These are phyloP conservation scores for Epizoanthus stellaris DNA, from an alignment of 92 coral and sea anemone species.

Conservation along the genomic window DNA sequence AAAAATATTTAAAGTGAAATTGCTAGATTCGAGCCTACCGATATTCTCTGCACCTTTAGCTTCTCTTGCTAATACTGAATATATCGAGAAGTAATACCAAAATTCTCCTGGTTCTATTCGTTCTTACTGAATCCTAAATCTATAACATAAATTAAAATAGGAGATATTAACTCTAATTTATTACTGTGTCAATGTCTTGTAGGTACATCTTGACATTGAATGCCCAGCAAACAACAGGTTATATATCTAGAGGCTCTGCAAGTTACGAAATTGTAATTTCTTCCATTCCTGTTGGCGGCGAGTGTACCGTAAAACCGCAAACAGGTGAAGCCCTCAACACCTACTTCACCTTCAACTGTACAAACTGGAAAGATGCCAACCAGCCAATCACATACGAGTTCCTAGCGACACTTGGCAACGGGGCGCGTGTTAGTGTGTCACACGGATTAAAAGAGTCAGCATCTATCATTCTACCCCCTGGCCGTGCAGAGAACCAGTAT, in stretches of 20 bases:
- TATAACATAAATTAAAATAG: too few species aligned
- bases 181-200: background rate
- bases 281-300: background rate
- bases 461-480: background rate
- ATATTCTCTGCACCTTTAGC: too few species aligned
- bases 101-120: too few species aligned
- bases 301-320: background rate
- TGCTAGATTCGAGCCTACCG: too few species aligned
- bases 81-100: too few species aligned
- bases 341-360: background rate
- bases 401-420: background rate
- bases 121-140: too few species aligned
- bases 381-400: background rate
- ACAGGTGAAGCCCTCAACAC: background rate
- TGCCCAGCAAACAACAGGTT: background rate
- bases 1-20: too few species aligned
- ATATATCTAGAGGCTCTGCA: background rate
- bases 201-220: background rate
- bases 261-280: background rate
- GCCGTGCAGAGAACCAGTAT: background rate
- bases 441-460: background rate
- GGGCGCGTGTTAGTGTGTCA: background rate
- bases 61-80: too few species aligned
- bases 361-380: background rate
- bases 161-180: too few species aligned